Evolutionary conservation across 2,113 vertebrate species (phyloP).

Genomic region (Sardina pilchardus): DNA sequence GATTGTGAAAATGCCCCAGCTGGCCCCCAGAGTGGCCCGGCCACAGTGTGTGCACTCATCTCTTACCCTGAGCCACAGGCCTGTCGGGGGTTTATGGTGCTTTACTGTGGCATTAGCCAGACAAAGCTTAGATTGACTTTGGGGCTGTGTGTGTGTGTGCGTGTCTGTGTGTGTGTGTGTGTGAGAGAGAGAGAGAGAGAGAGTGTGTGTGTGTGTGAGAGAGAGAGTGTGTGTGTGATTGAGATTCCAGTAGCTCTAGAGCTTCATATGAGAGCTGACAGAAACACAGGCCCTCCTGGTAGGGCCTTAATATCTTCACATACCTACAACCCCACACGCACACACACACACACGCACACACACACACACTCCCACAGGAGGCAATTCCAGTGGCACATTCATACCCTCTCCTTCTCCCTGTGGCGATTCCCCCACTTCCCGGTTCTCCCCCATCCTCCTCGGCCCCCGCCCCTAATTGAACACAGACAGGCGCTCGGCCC

Average conservation of each 20-base stretch:
- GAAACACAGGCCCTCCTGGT: not conserved
- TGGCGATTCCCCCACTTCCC: constrained; percentile 46
- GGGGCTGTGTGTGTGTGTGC: constrained; percentile 21
- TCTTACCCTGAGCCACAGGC: not conserved
- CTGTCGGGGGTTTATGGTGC: not conserved
- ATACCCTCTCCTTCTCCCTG: constrained; percentile 32
- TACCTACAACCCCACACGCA: not conserved
- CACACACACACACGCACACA: constrained; percentile 13
- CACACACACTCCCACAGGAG: not conserved
- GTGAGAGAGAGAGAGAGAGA: not conserved
- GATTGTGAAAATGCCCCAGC: not conserved
- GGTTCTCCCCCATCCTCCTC: constrained; percentile 54
- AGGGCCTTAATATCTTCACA: not conserved
- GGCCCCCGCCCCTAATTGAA: constrained; percentile 61
- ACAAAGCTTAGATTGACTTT: not conserved
- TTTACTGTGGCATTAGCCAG: not conserved
- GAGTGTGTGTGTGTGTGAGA: not conserved
- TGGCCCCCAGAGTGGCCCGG: not conserved
- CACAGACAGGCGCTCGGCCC: constrained; percentile 54
- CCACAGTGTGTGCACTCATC: not conserved
- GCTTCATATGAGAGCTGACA: not conserved
- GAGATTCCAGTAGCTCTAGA: not conserved
- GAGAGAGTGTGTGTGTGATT: not conserved
- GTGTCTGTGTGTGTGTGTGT: constrained; percentile 9
- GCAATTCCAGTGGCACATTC: constrained; percentile 6